A percentile compares a stretch with the other conserved stretches of the same genome.
phyloP scores from a whole-genome alignment of 30 jellyfish, hydroid and myxozoan genomes.

The Sanderia malayensis region DNA sequence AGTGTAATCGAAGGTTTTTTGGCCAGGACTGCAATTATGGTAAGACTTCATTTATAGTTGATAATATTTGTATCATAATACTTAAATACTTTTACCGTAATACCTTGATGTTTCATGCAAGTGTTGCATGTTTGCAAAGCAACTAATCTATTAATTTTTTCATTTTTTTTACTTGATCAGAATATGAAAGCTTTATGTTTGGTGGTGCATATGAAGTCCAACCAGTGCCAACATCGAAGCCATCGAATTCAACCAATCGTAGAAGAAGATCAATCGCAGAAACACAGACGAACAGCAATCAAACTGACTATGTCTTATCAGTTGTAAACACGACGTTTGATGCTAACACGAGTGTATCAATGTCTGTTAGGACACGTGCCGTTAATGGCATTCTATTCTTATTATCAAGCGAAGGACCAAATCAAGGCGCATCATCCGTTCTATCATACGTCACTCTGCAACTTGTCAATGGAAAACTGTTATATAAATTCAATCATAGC shows the following conservation, averaged over 20 bases:
- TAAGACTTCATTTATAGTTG: no score
- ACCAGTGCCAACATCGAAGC: slow-evolving; percentile 21
- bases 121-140: no score
- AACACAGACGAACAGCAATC: slow-evolving; percentile 5
- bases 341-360: slow-evolving; percentile 11
- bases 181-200: slow-evolving; percentile 25
- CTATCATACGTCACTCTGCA: slow-evolving; percentile 24
- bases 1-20: slow-evolving; percentile 41
- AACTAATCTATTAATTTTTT: no score
- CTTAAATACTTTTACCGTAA: no score
- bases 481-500: background rate
- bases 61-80: no score
- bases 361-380: slow-evolving; percentile 43
- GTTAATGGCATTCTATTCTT: slow-evolving; percentile 24
- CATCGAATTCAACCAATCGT: slow-evolving; percentile 35
- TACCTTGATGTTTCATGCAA: no score
- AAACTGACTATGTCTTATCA: slow-evolving; percentile 26
- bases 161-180: slow-evolving; percentile 19
- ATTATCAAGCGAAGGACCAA: slow-evolving; percentile 26
- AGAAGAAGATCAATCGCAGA: slow-evolving; percentile 30
- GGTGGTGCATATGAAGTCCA: slow-evolving; percentile 5
- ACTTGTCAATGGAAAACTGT: slow-evolving; percentile 13
- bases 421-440: background rate
- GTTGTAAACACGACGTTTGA: slow-evolving; percentile 18
- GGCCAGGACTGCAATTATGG: slow-evolving; percentile 47